These are phyloP conservation scores for Pseudotriccus pelzelni DNA, from an alignment of 2,797 vertebrate species.

Conservation along the genomic window DNA sequence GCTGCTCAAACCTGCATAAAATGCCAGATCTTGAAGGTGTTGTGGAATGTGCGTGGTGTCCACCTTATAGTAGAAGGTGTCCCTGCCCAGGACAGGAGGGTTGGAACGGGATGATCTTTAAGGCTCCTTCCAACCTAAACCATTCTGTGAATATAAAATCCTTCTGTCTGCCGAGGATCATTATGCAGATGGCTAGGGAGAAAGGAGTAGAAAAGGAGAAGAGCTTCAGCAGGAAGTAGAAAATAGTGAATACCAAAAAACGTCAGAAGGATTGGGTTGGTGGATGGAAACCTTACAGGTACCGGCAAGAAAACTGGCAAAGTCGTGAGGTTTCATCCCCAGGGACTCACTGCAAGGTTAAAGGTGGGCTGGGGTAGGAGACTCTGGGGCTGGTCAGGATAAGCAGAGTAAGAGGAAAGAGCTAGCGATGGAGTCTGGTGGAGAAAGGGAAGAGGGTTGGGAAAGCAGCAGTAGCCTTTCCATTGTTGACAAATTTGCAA, in stretches of 20 bases:
- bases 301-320: background rate
- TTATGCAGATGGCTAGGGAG: background rate
- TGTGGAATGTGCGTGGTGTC: accelerated
- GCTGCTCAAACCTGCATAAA: background rate
- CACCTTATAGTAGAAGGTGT: background rate
- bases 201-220: background rate
- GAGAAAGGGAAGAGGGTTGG: background rate
- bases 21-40: background rate
- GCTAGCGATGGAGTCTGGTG: background rate
- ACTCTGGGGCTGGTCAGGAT: background rate
- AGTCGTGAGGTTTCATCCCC: background rate
- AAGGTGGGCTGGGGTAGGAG: background rate
- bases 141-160: background rate
- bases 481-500: background rate
- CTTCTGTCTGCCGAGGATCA: background rate
- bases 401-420: background rate
- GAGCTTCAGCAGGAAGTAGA: background rate
- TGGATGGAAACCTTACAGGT: background rate
- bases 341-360: background rate
- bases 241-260: background rate
- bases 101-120: background rate
- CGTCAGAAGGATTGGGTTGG: background rate
- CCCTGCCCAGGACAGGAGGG: background rate
- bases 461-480: background rate
- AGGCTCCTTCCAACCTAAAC: background rate